Evolutionary conservation across 2,888 invertebrate genomes (phyloP).

Genomic region (Bombylius major): DNA sequence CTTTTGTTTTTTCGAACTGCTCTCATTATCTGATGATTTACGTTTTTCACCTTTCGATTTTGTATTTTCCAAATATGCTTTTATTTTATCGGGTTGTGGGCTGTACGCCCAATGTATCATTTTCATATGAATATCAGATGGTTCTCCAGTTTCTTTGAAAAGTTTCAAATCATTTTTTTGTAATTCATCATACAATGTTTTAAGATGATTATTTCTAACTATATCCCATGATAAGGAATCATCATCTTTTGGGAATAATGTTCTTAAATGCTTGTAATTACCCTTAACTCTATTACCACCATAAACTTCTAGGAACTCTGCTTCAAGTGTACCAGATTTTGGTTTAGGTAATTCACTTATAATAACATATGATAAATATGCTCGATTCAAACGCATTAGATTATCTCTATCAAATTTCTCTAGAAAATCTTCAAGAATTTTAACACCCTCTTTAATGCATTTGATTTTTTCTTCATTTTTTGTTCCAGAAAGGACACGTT

Average conservation of each 20-base stretch:
- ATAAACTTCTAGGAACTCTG: constrained; percentile 51
- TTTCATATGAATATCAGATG: constrained; percentile 53
- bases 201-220: constrained; percentile 50
- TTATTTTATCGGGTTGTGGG: constrained; percentile 54
- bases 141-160: constrained; percentile 51
- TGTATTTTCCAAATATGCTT: constrained; percentile 39
- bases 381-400: constrained; percentile 52
- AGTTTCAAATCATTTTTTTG: constrained; percentile 50
- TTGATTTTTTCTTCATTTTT: constrained; percentile 62
- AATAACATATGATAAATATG: constrained; percentile 50
- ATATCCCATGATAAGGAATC: constrained; percentile 60
- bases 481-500: constrained; percentile 59
- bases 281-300: constrained; percentile 45
- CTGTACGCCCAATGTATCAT: constrained; percentile 66
- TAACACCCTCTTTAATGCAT: constrained; percentile 60
- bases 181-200: constrained; percentile 42
- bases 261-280: constrained; percentile 57
- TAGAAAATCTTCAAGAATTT: constrained; percentile 57
- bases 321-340: constrained; percentile 38
- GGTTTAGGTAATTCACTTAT: constrained; percentile 46
- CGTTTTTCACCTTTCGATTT: constrained; percentile 29
- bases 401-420: constrained; percentile 59
- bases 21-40: constrained; percentile 27
- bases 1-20: constrained; percentile 20
- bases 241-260: constrained; percentile 43